Base-by-base conservation (phyloP, 2,888 invertebrate genomes). In the Octodonta nipae region DNA sequence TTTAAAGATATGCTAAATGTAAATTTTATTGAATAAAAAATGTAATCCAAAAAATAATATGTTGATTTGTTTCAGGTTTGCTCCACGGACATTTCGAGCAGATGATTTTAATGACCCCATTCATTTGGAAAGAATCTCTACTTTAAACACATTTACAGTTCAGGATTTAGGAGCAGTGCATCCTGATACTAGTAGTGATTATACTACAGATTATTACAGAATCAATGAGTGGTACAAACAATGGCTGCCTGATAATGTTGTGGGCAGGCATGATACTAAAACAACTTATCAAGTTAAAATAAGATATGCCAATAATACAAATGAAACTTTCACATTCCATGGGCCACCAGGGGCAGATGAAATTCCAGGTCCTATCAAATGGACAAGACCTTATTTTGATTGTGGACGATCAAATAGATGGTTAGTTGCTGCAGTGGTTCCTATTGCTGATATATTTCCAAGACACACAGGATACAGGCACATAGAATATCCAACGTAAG, bases 91-190 rank as follows among this genome's bases (percentile, higher is more conserved):
- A 0, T 91, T 76, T 58, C 71, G 91, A 39, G 75, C 81, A 15
- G 91, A 92, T 56, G 91, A 92, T 60, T 92, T 89, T 52, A 91
- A 91, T 55, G 93, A 96, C 60, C 92, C 95, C 0, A 88, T 93
- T 32, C 95, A 95, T 65, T 63, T 87, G 46, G 86, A 93, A 58
- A 75, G 92, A 56, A 89, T 92, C 47, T 95, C 95, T 0, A 95
- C 95, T 0, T 67, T 92, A 54, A 89, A 89, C 50, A 95, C 93
- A 0, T 89, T 95, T 43, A 74, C 77, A 38, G 75, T 87, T 2
- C 73, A 75, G 43, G 91, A 92, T 67, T 67, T 91, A 33, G 91
- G 91, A 14, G 85, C 88, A 0, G 77, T 87, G 51, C 48, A 44
- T 15, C 75, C 82, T 1, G 71, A 75, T 0, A 80, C 80, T 4